These are phyloP conservation scores for Lerema accius DNA, from an alignment of 1,140 invertebrate species.

Conservation along the genomic window DNA sequence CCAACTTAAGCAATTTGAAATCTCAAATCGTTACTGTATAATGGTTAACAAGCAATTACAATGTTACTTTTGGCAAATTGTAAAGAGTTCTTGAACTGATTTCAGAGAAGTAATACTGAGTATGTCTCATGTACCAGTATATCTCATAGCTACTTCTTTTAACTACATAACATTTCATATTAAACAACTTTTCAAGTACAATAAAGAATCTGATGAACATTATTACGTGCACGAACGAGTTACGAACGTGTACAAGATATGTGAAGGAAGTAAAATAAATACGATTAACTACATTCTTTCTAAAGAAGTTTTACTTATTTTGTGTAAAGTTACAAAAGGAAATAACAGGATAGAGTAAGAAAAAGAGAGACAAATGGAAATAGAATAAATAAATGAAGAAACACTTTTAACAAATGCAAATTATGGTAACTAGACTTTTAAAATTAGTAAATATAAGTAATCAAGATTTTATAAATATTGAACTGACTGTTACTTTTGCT, in stretches of 20 bases:
- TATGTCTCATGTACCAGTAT: constrained; percentile 22
- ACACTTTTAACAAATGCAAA: too few relatives aligned
- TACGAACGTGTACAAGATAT: not conserved
- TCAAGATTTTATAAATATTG: too few relatives aligned
- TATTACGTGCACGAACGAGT: not conserved
- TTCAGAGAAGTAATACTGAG: constrained; percentile 33
- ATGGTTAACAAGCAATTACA: not conserved
- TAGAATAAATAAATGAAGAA: too few relatives aligned
- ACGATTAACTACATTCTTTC: not conserved
- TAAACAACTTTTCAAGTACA: not conserved
- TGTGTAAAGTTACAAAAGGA: too few relatives aligned
- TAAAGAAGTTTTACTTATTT: not conserved
- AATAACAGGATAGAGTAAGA: too few relatives aligned
- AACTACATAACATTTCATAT: not conserved
- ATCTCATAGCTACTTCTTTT: constrained; percentile 8
- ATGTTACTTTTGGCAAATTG: constrained; percentile 2
- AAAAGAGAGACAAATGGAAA: not conserved
- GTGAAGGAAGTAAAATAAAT: not conserved
- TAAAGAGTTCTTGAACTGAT: constrained; percentile 51
- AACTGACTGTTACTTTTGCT: too few relatives aligned
- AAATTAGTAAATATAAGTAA: too few relatives aligned
- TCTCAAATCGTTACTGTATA: not conserved
- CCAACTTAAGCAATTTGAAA: constrained; percentile 9
- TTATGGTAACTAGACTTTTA: too few relatives aligned
- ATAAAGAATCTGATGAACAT: not conserved